Base-by-base conservation (phyloP, 2,797 vertebrate species). In the Pangasius krempfi region DNA sequence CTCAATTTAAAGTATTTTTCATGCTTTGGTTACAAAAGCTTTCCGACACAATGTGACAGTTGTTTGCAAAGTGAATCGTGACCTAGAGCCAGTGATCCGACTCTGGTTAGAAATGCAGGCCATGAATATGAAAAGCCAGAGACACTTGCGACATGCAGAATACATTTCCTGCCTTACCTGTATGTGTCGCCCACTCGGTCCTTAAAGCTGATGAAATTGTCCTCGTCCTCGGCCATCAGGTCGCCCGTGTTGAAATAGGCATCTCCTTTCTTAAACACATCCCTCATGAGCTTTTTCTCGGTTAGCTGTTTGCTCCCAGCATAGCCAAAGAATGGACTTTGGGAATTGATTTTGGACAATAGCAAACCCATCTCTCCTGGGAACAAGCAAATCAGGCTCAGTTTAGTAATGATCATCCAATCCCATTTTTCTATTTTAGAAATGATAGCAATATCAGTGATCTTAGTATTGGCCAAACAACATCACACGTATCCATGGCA, bases 111-210 rank as follows among this genome's bases (percentile, higher is more conserved):
- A 5, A 25, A 80, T 9, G 1, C 18, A 68, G 22, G 10, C 20
- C 1, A 58, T 52, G 13, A 44, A 87, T 1, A 84, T 33, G 22
- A 47, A 73, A 68, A 84, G 25, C n/a, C 37, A 13, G 30, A 86
- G 44, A 22, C 62, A 9, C 33, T 78, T 66, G 22, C 22, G 13
- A 66, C n/a, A 56, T 1, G 22, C 7, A 68, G n/a, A 18, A 1
- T 25, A 22, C 30, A 50, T 22, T 25, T 47, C 25, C 66, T 22
- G 3, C 18, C 62, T 84, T 80, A 92, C 91, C 91, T 91, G 87
- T 97, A 99, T 4, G 98, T 98, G 92, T 99, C 98, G 64, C 98
- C 98, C 89, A 96, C 96, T 91, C 97, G 90, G 95, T 99, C 98
- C 91, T 94, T 97, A 93, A 99, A 99, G 91, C 95, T 96, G 68